phyloP scores from a whole-genome alignment of 2,113 vertebrate species.

The Macroglossus sobrinus region DNA sequence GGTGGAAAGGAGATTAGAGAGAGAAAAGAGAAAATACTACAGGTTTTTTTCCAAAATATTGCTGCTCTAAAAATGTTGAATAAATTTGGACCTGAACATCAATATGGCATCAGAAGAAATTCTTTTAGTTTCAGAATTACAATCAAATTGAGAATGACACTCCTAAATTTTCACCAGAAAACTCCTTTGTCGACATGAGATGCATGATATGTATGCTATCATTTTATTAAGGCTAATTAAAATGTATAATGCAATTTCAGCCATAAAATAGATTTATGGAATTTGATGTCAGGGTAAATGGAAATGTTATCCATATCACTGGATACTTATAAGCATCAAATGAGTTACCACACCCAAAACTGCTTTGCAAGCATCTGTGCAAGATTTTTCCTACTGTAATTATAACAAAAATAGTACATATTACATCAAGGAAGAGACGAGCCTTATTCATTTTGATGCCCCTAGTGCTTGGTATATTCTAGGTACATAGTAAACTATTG shows the following conservation, averaged over 20 bases:
- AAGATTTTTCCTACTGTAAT: not conserved
- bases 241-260: conserved; percentile 33
- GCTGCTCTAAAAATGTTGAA: not conserved
- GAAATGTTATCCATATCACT: not conserved
- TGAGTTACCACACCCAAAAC: not conserved
- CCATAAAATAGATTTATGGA: conserved; percentile 29
- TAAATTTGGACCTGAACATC: not conserved
- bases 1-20: not conserved
- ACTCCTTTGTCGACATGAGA: not conserved
- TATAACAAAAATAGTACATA: not conserved
- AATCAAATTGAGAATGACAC: not conserved
- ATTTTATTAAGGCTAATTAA: conserved; percentile 20
- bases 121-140: not conserved
- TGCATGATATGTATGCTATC: not conserved
- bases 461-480: not conserved
- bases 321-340: not conserved
- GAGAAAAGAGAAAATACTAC: not conserved
- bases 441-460: not conserved
- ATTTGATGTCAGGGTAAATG: conserved; percentile 21
- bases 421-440: not conserved
- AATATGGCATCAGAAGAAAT: not conserved
- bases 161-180: not conserved
- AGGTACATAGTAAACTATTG: not conserved
- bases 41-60: not conserved
- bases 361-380: not conserved